Base-by-base conservation (phyloP, 2,797 vertebrate genomes). In the Eidolon dupreanum region DNA sequence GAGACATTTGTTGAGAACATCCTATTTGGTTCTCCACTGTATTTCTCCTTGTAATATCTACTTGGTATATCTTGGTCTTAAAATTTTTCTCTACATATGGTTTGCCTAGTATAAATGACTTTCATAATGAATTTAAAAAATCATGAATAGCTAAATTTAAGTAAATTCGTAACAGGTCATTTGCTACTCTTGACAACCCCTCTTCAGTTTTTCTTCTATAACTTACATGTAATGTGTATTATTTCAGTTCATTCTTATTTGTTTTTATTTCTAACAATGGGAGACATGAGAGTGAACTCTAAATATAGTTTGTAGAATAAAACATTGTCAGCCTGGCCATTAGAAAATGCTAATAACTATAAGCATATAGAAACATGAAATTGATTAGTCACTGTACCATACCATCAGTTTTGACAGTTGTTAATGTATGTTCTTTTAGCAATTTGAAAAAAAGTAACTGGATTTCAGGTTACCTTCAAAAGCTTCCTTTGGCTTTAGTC, bases 391-490 rank as follows among this genome's bases (percentile, higher is more conserved):
- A 66, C 77, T 82, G 28, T 59, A 65, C 38, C 19, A 59, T 61
- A 17, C 24, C 87, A 66, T 10, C 33, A 82, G 12, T 93, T 93
- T 46, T 55, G 49, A 89, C n/a, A 71, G 24, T n/a, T 43, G 28
- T 73, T 77, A 63, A 63, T 88, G 36, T 4, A 84, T 61, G 59
- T 74, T 70, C 20, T 43, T 85, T 71, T 41, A 46, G 71, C 65
- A 43, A 74, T 77, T 95, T 94, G 57, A 85, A 88, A 22, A 86
- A 73, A 84, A 92, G 46, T 92, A 5, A 85, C 59, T 75, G 41
- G n/a, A 59, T 88, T 86, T 94, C 46, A 92, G 51, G 10, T 63
- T 70, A 33, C 36, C 57, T 94, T 93, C 51, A n/a, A 71, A 85
- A 89, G 3, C 15, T 91, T 75, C 41, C 53, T 84, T 33, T 77